Conservation (phyloP, 2,113 vertebrate species). For the Cisticola juncidis region DNA sequence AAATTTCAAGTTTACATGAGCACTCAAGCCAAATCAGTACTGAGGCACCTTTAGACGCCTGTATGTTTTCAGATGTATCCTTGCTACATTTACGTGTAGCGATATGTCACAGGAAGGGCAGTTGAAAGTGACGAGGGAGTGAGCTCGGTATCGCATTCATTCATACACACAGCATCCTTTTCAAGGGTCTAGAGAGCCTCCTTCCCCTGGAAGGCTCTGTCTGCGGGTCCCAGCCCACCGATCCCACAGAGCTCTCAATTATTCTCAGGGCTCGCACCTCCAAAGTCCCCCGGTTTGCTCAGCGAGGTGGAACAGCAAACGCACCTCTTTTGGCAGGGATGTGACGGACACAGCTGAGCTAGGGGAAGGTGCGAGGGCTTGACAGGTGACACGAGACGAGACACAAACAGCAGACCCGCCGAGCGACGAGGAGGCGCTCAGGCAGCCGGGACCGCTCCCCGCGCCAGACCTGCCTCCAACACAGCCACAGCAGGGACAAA, state of each 20-base stretch:
- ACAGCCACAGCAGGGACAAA: not conserved
- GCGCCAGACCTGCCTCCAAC: not conserved
- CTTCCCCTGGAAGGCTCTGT: not conserved
- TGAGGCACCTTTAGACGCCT: not conserved
- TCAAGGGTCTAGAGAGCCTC: accelerated
- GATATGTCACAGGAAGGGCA: not conserved
- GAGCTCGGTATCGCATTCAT: not conserved
- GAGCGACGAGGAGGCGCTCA: not conserved
- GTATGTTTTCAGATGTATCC: not conserved
- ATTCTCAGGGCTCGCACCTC: not conserved
- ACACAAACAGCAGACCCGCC: not conserved
- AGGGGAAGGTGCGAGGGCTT: not conserved
- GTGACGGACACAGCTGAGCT: not conserved
- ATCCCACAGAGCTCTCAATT: accelerated
- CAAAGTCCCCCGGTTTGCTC: not conserved
- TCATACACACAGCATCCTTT: not conserved
- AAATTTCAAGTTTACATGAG: not conserved
- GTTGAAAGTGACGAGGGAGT: accelerated
- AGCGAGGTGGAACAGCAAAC: too few species aligned
- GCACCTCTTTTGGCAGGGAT: not conserved
- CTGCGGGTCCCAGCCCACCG: not conserved
- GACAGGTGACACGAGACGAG: not conserved
- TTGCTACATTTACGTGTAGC: accelerated
- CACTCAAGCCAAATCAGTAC: not conserved
- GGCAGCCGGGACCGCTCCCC: not conserved